Base-by-base conservation (phyloP, 2,113 vertebrate genomes). In the Python bivittatus region DNA sequence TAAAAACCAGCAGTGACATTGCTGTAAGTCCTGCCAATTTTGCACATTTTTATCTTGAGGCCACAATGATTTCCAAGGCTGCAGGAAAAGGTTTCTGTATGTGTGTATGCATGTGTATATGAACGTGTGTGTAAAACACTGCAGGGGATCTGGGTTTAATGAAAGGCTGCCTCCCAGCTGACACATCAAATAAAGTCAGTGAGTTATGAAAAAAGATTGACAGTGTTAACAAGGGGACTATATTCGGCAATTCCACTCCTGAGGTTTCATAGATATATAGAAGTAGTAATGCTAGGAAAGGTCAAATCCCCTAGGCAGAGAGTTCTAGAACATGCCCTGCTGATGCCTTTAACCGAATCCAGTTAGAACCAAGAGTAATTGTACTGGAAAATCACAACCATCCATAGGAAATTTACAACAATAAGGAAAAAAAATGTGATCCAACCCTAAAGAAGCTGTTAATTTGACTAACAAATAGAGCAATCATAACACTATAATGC, bases 171-270 rank as follows among this genome's bases (percentile, higher is more conserved):
- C 57, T 92, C 57, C 94, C 61, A 90, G 54, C 9, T 8, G 17
- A 90, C n/a, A 93, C 58, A 90, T 84, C 53, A 60, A 20, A 60
- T 38, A 90, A 92, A 94, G 57, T 84, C n/a, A 56, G 84, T 60
- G 92, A 11, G n/a, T 68, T 93, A n/a, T 88, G n/a, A 93, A 94
- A 13, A 83, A 93, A 92, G 68, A 85, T 0, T 85, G 90, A 60
- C 85, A 33, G 15, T 33, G 5, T 91, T 92, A 94, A 93, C 13
- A 91, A 89, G 68, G 86, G 93, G 6, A 3, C 20, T 93, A 91
- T 29, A 88, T 11, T 7, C 12, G 25, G 29, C 0, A 0, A 27
- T 91, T 91, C 60, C 3, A 84, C n/a, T 17, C 7, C 52, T 84
- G 84, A 91, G 44, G 10, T 88, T 86, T 87, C 72, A 15, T 86